Evolutionary conservation across 2,113 vertebrate species (phyloP), one percentile per base, ranked within the genome.

Genomic region (Ondatra zibethicus): DNA sequence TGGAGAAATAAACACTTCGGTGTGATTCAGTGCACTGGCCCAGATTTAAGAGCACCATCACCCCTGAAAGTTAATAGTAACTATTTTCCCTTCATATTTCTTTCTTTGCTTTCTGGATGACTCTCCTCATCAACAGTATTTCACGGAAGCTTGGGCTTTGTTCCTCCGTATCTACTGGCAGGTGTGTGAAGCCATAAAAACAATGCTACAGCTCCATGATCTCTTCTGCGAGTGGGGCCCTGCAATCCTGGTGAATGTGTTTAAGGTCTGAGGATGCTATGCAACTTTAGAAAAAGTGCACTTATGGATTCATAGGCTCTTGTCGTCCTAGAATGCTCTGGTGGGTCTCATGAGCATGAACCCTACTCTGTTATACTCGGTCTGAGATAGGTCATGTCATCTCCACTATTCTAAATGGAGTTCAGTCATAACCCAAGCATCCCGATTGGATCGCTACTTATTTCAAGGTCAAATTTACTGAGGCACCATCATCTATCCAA

Each of bases 161-260:
- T 65, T 82, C 84, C 61, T 85, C 84, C 81, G 65, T 90, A 81
- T 52, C 73, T 61, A 36, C 92, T 75, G 61, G 82, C 45, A 95
- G 95, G 94, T 94, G 89, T 80, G 92, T 2, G 73, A 78, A 89
- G 85, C 14, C 73, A 93, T 96, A 89, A 91, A 97, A 97, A 77
- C 89, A 75, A 65, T 27, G 55, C 95, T 84, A 94, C 73, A 91
- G n/a, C 72, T 36, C 66, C 73, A 91, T 94, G 91, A 96, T 94
- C 92, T 27, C 76, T 78, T 93, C 95, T 95, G 92, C 29, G 16
- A 91, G 33, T 19, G 65, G 65, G 76, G 73, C 42, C 25, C 55
- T 58, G 27, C 29, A 42, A 14, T 68, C 47, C 75, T 45, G 1
- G 39, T 0, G 33, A 50, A 68, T 80, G 72, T 76, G 29, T 85